Evolutionary conservation across 2,888 invertebrate species (phyloP), one percentile per base, ranked within the genome.

Genomic region (Harmothoe impar): DNA sequence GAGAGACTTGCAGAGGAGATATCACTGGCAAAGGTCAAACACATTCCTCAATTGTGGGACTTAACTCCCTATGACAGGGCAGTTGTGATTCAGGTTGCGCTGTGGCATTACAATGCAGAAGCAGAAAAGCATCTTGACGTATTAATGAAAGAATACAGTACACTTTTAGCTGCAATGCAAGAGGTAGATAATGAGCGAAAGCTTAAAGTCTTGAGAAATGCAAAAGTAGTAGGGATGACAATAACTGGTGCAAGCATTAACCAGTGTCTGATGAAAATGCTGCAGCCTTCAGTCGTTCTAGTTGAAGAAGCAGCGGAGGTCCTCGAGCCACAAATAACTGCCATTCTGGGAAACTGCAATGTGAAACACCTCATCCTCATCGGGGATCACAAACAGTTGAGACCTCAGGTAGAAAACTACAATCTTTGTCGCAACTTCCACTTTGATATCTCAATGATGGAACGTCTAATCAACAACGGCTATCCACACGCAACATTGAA

Each of bases 221-320:
- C 15, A 56, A 89, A 91, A 68, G 62, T 92, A 17, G 54, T 92
- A 17, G 92, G 91, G 72, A 92, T 92, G 92, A 92, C 92, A 12
- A 90, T 92, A 1, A 92, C 92, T 68, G 92, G 92, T 23, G 92
- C 92, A 17, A 92, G 91, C 78, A 90, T 92, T 43, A 29, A 92
- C 54, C 54, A 88, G 23, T 17, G 62, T 51, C 81, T 92, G 5
- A 72, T 92, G 35, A 12, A 25, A 17, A n/a, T 33, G 20, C 33
- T 92, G 0, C 84, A 84, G 33, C 92, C 92, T 15, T 90, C 86
- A 12, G 85, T 92, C 17, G 90, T 92, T 12, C 17, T 92, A 0
- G 91, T 92, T 3, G 92, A 92, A 90, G 92, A 92, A 54, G 92
- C 92, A 0, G 92, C 91, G 0, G 92, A 92, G 35, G 92, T 92